Conservation (phyloP, 1,140 invertebrate genomes). For the Whitmania pigra region DNA sequence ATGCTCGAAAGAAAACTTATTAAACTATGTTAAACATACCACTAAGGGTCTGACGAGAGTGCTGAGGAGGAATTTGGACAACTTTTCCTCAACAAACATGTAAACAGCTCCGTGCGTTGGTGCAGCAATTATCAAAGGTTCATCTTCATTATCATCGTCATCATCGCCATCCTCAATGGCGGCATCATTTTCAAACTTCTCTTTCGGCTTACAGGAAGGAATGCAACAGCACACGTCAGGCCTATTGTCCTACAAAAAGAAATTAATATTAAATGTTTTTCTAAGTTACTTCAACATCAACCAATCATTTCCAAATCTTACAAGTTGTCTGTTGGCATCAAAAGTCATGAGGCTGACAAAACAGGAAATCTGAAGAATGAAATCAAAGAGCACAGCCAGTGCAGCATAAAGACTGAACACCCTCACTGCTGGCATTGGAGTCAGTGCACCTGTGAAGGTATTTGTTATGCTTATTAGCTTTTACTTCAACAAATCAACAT, state of each 20-base stretch:
- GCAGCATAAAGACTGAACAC: constrained; percentile 94
- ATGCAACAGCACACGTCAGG: constrained; percentile 1
- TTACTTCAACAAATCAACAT: no score
- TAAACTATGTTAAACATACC: background rate
- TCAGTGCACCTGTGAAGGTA: constrained; percentile 59
- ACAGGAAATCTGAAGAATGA: constrained; percentile 88
- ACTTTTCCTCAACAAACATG: background rate
- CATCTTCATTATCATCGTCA: background rate
- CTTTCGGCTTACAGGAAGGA: background rate
- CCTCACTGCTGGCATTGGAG: constrained; percentile 90
- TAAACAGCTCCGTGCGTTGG: background rate
- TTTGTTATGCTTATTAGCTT: background rate
- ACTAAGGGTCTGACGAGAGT: background rate
- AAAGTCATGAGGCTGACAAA: constrained; percentile 81
- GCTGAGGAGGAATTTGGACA: background rate
- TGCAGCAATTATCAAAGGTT: background rate
- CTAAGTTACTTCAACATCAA: no score
- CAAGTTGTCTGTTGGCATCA: constrained; percentile 68
- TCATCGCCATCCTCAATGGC: no score
- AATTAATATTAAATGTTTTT: background rate
- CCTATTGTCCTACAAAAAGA: background rate
- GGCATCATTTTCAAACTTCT: no score
- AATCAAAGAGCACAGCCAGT: constrained; percentile 85
- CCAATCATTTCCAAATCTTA: constrained; percentile 29
- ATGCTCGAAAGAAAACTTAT: background rate